phyloP scores from a whole-genome alignment of 2,888 invertebrate genomes.

The Ophion slaviceki region DNA sequence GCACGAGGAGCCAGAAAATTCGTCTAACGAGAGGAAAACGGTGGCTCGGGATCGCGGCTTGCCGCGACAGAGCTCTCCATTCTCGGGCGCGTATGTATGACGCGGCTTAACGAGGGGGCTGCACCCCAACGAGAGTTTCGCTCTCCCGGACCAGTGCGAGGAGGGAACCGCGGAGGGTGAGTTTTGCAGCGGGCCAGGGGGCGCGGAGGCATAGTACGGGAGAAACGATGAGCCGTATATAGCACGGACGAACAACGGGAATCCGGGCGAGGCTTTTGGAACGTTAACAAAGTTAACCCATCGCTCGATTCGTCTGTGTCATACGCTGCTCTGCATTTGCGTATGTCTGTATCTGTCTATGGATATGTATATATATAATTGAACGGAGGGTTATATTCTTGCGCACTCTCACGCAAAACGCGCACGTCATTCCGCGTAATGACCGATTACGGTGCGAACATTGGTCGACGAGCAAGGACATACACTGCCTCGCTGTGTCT shows the following conservation, averaged over 20 bases:
- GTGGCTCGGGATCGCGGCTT: slow-evolving; percentile 62
- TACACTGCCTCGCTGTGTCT: neutral
- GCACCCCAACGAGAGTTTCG: slow-evolving; percentile 53
- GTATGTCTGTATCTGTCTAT: neutral
- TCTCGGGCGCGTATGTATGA: slow-evolving; percentile 37
- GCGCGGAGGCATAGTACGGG: slow-evolving; percentile 9
- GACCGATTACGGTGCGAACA: slow-evolving; percentile 79
- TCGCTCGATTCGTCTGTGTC: slow-evolving; percentile 37
- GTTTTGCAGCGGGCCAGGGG: neutral
- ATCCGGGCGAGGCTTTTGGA: slow-evolving; percentile 74
- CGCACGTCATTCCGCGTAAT: slow-evolving; percentile 83
- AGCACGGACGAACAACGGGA: slow-evolving; percentile 70
- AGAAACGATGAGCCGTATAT: slow-evolving; percentile 40
- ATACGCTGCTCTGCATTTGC: neutral
- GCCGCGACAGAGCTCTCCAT: slow-evolving; percentile 54
- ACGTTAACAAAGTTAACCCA: slow-evolving; percentile 79
- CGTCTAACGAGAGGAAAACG: slow-evolving; percentile 65
- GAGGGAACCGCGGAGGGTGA: slow-evolving; percentile 65
- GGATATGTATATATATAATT: slow-evolving; percentile 22
- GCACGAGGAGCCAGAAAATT: slow-evolving; percentile 54
- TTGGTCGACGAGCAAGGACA: slow-evolving; percentile 49
- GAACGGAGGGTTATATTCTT: slow-evolving; percentile 61
- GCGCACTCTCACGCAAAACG: slow-evolving; percentile 75
- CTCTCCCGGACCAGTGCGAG: slow-evolving; percentile 40
- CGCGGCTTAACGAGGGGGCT: slow-evolving; percentile 61